Conservation (phyloP, 2,797 vertebrate genomes). For the Malurus splendens region DNA sequence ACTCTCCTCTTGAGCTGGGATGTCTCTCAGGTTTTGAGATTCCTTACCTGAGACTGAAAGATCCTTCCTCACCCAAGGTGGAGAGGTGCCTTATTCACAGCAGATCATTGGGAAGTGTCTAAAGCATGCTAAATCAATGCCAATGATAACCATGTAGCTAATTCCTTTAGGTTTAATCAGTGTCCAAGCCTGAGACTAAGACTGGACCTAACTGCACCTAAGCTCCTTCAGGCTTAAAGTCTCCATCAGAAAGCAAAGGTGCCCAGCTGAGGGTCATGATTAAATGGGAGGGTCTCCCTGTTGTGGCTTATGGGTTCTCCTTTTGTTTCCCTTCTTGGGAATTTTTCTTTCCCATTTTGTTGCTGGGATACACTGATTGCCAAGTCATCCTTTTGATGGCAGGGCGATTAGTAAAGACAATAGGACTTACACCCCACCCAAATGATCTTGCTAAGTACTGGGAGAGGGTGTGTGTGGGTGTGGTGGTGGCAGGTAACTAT, state of each 20-base stretch:
- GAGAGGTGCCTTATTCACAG: neutral
- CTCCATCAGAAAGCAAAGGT: neutral
- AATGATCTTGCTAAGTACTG: too few species aligned
- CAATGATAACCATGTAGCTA: neutral
- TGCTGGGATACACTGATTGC: too few species aligned
- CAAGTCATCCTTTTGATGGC: too few species aligned
- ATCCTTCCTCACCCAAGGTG: neutral
- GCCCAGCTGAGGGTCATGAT: rapidly evolving
- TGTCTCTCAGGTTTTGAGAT: neutral
- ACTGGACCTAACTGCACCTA: neutral
- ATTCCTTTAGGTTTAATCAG: neutral
- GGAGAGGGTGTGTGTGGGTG: too few species aligned
- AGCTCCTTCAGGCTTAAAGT: neutral
- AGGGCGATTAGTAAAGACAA: too few species aligned
- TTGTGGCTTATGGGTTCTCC: too few species aligned
- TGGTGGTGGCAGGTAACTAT: too few species aligned
- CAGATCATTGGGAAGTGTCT: neutral
- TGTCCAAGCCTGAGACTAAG: neutral
- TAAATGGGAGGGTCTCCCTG: neutral
- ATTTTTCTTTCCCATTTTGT: too few species aligned
- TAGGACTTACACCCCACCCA: too few species aligned
- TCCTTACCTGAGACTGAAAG: neutral
- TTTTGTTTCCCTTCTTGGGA: too few species aligned
- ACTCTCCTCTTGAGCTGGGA: neutral
- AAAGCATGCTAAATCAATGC: neutral